Base-by-base conservation (phyloP, 2,113 vertebrate genomes). In the Etheostoma spectabile region DNA sequence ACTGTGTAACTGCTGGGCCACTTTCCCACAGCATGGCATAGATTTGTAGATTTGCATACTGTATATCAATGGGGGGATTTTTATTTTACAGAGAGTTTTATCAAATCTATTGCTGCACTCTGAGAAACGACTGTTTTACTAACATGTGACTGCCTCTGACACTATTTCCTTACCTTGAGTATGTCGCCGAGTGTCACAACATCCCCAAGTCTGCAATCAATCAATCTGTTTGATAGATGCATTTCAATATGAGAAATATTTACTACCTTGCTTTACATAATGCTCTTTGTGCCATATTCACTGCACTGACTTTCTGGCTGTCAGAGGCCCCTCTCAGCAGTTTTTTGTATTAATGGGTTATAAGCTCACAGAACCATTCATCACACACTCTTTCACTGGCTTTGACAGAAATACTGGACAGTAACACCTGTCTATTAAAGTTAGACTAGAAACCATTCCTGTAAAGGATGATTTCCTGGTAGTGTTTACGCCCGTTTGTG, bases 171-270 rank as follows among this genome's bases (percentile, higher is more conserved):
- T 62, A 79, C 73, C 16, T 61, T 68, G 27, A 71, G 55, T 68
- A 27, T 78, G 64, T 77, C 51, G 21, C 66, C 3, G 6, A 71
- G 35, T 83, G 80, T 83, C 80, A 77, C 57, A 63, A 59, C 61
- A 70, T 79, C 70, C 18, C 45, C 38, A n/a, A 65, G 35, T 59
- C 61, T 59, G 11, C 46, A 67, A 30, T 85, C 61, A 74, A 42
- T 90, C 87, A 81, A 59, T 89, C 67, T 38, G 48, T 66, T 14
- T 79, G 73, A 86, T 56, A 56, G 79, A 87, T 85, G 83, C 38
- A 71, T 83, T 81, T 63, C 53, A 79, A 68, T 57, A 56, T 71
- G 74, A 68, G 48, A 81, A 45, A 70, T 70, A 62, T 78, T 86
- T 62, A 59, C 62, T 42, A 52, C 60, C 49, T 73, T 63, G 56